Evolutionary conservation across 2,888 invertebrate species (phyloP), one percentile per base, ranked within the genome.

Genomic region (Heliconius aoede): DNA sequence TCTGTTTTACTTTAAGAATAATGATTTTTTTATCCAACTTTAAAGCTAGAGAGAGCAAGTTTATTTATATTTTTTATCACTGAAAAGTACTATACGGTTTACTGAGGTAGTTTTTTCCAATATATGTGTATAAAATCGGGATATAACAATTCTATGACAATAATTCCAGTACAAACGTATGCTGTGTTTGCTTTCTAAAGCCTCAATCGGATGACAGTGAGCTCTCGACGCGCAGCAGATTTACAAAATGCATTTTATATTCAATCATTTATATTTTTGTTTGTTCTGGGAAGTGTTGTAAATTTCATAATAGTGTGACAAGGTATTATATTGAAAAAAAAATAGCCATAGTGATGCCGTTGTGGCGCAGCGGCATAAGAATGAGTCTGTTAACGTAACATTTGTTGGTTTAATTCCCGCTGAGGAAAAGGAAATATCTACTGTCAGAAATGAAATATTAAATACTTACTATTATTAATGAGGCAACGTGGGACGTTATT

Each of bases 191-290:
- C 76, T 60, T 61, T n/a, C 67, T 55, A 72, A 74, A 67, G 71
- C 69, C 73, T 74, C 61, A 79, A 72, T 72, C 61, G 65, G 51
- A 76, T 74, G 76, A 76, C 78, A 78, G 73, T 74, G 76, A 76
- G 68, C 73, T 69, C 76, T 78, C 74, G 78, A 74, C 67, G 78
- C 68, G 72, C 76, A 71, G 72, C 62, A 72, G 78, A 74, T 71
- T 78, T 77, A 77, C 68, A 79, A 79, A 79, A 79, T 79, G 73
- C 75, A 75, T 79, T 75, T 75, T 69, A 76, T 71, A 77, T 76
- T 76, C 51, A 79, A 73, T 73, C 71, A 76, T 32, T 77, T 72
- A 74, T 69, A 73, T 26, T 60, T 72, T 58, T 72, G 58, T 72
- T 30, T 69, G 15, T 24, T 30, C 4, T 24, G 55, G 30, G 69